Conservation (phyloP, 2,113 vertebrate species). For the Pardalotus punctatus region DNA sequence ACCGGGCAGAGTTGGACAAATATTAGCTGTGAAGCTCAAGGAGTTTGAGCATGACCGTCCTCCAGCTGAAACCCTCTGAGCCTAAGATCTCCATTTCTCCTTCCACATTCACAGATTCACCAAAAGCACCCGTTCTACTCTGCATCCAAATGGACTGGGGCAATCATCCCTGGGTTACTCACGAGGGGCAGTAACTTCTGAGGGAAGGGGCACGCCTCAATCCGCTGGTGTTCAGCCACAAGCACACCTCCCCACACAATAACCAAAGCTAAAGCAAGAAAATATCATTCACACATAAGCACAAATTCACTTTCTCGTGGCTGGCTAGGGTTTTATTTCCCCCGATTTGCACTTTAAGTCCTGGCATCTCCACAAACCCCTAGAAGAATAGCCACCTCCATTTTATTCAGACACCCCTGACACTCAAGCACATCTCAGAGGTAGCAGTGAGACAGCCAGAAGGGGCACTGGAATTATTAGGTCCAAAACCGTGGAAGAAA, state of each 20-base stretch:
- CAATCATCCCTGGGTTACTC: background rate
- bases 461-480: fast-evolving
- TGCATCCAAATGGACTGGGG: fast-evolving
- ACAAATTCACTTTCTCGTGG: background rate
- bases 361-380: background rate
- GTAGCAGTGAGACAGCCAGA: background rate
- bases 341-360: background rate
- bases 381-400: fast-evolving
- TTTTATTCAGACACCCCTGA: background rate
- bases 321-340: background rate
- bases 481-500: background rate
- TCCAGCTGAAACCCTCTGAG: background rate
- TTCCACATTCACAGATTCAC: background rate
- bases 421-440: background rate
- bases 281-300: fast-evolving
- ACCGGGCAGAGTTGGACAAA: background rate
- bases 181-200: background rate
- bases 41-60: background rate
- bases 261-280: background rate
- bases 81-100: background rate
- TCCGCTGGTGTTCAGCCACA: fast-evolving
- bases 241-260: background rate
- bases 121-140: background rate
- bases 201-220: background rate
- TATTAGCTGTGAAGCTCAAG: background rate